Evolutionary conservation across 2,888 invertebrate genomes (phyloP).

Genomic region (Tricholauxania praeusta): DNA sequence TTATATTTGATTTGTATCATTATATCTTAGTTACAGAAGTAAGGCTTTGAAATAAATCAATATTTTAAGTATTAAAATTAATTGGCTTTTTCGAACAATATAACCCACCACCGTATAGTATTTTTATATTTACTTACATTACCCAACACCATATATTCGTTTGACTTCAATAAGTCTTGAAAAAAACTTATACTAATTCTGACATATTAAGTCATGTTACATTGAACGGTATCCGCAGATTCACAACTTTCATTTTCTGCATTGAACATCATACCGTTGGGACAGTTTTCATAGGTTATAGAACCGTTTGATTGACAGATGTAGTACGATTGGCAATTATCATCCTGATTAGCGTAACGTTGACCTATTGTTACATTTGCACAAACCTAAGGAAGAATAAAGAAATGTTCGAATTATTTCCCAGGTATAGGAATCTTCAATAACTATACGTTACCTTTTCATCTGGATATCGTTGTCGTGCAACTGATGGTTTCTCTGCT

Average conservation of each 20-base stretch:
- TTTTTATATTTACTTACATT: too few species aligned
- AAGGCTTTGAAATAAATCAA: too few species aligned
- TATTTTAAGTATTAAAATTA: too few species aligned
- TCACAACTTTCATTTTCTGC: constrained; percentile 30
- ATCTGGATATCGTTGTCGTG: constrained; percentile 6
- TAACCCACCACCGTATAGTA: too few species aligned
- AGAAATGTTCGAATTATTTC: neutral
- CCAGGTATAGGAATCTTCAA: neutral
- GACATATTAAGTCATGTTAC: constrained; percentile 8
- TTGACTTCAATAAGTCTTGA: too few species aligned
- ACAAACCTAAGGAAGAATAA: constrained; percentile 1
- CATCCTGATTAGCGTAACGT: constrained; percentile 44
- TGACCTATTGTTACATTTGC: constrained; percentile 38
- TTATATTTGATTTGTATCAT: too few species aligned
- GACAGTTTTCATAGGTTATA: constrained; percentile 40
- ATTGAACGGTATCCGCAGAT: constrained; percentile 30
- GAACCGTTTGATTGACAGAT: constrained; percentile 44
- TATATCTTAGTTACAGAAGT: too few species aligned
- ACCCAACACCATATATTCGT: too few species aligned
- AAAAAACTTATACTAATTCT: neutral
- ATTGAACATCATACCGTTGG: constrained; percentile 42
- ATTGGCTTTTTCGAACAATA: too few species aligned
- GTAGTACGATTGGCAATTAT: constrained; percentile 51
- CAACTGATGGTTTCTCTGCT: neutral
- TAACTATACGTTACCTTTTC: neutral